Evolutionary conservation across 2,113 vertebrate species (phyloP).

Genomic region (Aleadryas rufinucha): DNA sequence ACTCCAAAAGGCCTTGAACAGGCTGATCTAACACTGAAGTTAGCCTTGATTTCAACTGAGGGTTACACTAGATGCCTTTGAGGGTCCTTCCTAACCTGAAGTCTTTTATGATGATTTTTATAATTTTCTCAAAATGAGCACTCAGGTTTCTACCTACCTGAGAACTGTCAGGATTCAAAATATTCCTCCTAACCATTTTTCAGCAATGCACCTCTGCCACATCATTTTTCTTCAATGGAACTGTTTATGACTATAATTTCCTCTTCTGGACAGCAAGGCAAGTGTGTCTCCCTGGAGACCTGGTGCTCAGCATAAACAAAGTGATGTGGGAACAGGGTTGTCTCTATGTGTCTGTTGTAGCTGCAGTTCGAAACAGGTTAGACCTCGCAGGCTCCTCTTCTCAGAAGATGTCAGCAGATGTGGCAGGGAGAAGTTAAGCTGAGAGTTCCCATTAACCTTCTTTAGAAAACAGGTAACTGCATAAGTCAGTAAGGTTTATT

Average conservation of each 20-base stretch:
- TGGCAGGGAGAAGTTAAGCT: not conserved
- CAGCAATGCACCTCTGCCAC: not conserved
- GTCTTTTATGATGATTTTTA: not conserved
- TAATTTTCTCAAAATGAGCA: not conserved
- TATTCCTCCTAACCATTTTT: not conserved
- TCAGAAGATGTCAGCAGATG: not conserved
- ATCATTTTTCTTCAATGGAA: not conserved
- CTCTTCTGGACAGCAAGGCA: not conserved
- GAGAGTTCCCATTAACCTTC: not conserved
- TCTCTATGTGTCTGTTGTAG: not conserved
- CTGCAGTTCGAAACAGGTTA: fast-evolving
- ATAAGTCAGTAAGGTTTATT: not conserved
- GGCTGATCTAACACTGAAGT: not conserved
- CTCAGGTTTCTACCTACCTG: not conserved
- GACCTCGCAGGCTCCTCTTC: not conserved
- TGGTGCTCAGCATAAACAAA: not conserved
- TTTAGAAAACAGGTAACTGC: not conserved
- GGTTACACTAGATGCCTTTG: not conserved
- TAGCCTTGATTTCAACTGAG: not conserved
- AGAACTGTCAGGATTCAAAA: not conserved
- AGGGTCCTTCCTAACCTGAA: not conserved
- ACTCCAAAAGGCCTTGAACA: not conserved
- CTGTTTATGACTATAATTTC: not conserved
- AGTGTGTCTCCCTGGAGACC: not conserved
- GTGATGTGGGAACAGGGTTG: not conserved